phyloP scores from a whole-genome alignment of 2,113 vertebrate genomes.

The Heteronetta atricapilla region DNA sequence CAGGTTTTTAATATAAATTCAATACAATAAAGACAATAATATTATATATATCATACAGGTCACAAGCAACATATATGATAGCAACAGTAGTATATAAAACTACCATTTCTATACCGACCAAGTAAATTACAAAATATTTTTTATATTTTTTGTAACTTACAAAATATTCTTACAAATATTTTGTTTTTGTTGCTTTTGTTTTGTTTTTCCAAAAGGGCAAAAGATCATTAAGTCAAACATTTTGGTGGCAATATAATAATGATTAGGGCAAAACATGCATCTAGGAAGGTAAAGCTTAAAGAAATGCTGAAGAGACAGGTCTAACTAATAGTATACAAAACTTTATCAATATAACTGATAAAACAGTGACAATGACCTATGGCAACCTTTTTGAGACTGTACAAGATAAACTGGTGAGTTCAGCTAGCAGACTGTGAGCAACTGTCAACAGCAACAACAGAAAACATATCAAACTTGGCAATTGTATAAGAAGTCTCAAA shows the following conservation, averaged over 20 bases:
- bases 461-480: background rate
- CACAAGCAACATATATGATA: background rate
- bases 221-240: background rate
- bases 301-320: background rate
- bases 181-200: background rate
- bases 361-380: background rate
- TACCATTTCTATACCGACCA: background rate
- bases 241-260: background rate
- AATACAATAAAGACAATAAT: background rate
- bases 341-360: background rate
- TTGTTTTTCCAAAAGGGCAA: too few relatives aligned
- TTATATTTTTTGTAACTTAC: background rate
- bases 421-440: background rate
- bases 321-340: background rate
- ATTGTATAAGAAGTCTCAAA: background rate
- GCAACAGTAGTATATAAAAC: fast-evolving
- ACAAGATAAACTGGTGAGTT: background rate
- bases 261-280: background rate
- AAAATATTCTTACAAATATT: background rate
- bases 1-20: background rate
- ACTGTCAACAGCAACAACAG: background rate
- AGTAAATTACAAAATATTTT: background rate
- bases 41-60: background rate
- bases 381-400: background rate
- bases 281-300: background rate